These are phyloP conservation scores for Ceratosolen fusciceps DNA, from an alignment of 1,140 invertebrate species.

Conservation along the genomic window DNA sequence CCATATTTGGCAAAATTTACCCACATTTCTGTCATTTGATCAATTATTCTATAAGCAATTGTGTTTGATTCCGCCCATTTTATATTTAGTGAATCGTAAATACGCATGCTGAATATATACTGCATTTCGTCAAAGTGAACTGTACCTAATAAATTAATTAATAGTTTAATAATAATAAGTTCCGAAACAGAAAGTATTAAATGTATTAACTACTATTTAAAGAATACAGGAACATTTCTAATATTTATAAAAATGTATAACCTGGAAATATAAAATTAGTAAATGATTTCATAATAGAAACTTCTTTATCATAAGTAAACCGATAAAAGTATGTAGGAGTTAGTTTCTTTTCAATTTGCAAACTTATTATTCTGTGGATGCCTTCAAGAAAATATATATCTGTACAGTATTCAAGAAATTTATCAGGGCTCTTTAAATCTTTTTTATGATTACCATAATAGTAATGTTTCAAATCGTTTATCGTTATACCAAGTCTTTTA, in stretches of 20 bases:
- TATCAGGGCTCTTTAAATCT: constrained; percentile 51
- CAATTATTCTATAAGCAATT: constrained; percentile 46
- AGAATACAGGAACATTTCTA: too few relatives aligned
- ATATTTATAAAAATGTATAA: too few relatives aligned
- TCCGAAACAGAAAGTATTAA: neutral
- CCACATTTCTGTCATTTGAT: constrained; percentile 58
- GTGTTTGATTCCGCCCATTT: neutral
- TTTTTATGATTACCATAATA: constrained; percentile 64
- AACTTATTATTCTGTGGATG: constrained; percentile 64
- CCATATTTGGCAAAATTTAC: constrained; percentile 66
- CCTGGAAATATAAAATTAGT: constrained; percentile 30
- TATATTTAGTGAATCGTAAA: constrained; percentile 20
- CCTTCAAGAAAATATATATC: constrained; percentile 69
- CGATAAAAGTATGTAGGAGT: constrained; percentile 70
- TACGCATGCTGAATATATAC: constrained; percentile 54
- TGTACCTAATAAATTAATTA: constrained; percentile 53
- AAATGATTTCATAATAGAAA: constrained; percentile 24
- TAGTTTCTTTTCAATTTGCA: constrained; percentile 59
- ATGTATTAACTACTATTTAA: neutral
- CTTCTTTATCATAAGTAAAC: constrained; percentile 65
- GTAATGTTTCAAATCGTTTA: constrained; percentile 51
- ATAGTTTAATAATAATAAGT: neutral
- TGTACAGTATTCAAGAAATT: constrained; percentile 65
- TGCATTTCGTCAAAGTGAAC: constrained; percentile 59
- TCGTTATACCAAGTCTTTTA: constrained; percentile 45